Conservation (phyloP, 2,888 invertebrate genomes). For the Allygus modestus region DNA sequence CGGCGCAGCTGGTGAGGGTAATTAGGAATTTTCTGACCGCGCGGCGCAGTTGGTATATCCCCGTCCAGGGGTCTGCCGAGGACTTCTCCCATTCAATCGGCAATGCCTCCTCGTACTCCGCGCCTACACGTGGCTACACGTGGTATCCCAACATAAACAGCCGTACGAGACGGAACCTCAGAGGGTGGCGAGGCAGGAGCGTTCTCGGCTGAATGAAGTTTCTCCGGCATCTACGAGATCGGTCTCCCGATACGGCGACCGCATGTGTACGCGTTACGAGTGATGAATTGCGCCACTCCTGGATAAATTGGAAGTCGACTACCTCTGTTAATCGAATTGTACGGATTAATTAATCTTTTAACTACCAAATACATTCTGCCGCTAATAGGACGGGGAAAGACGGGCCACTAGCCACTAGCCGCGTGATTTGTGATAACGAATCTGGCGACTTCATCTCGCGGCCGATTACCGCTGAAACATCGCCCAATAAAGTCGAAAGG, state of each 20-base stretch:
- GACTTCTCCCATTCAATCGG: too few species aligned
- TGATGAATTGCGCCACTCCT: neutral
- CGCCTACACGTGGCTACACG: too few species aligned
- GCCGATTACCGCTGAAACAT: slow-evolving; percentile 20
- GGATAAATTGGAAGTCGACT: slow-evolving; percentile 2
- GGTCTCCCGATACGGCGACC: neutral
- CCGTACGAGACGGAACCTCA: too few species aligned
- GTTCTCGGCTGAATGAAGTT: neutral
- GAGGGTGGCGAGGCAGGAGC: too few species aligned
- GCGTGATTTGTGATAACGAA: slow-evolving; percentile 15
- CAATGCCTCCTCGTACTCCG: too few species aligned
- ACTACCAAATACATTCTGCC: slow-evolving; percentile 10
- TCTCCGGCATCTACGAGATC: neutral
- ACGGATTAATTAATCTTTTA: slow-evolving; percentile 28
- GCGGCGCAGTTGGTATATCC: too few species aligned
- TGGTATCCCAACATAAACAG: too few species aligned
- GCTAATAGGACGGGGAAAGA: neutral
- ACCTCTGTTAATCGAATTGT: slow-evolving; percentile 40
- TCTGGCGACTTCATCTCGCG: slow-evolving; percentile 21
- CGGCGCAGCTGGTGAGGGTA: too few species aligned
- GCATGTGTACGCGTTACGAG: neutral
- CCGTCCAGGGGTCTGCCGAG: too few species aligned
- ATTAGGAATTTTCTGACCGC: too few species aligned
- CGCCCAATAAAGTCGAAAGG: slow-evolving; percentile 38
- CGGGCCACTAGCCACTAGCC: neutral